Conservation (phyloP, 1,140 invertebrate species). For the Trachymyrmex septentrionalis region DNA sequence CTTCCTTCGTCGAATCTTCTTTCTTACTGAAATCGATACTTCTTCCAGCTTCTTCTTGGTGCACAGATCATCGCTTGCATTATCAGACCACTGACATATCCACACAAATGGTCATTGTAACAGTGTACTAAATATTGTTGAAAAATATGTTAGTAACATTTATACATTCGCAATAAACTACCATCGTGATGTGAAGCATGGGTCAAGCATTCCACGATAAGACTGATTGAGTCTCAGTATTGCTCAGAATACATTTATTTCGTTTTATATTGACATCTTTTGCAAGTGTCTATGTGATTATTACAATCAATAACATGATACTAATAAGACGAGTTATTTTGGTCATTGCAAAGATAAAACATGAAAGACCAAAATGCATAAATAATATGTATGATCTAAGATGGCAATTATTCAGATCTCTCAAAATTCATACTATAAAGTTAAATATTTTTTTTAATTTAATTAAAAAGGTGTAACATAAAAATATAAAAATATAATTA, state of each 20-base stretch:
- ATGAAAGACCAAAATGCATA: neutral
- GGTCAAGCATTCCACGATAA: slow-evolving; percentile 70
- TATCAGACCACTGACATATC: slow-evolving; percentile 60
- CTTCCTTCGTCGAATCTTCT: slow-evolving; percentile 25
- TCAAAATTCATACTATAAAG: neutral
- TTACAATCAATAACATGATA: neutral
- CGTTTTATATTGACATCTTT: slow-evolving; percentile 7
- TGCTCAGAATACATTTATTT: slow-evolving; percentile 42
- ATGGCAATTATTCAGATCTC: neutral
- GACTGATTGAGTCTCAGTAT: slow-evolving; percentile 19
- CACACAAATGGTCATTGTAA: slow-evolving; percentile 1
- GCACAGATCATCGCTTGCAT: slow-evolving; percentile 66
- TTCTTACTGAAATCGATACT: slow-evolving; percentile 46
- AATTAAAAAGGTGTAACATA: neutral
- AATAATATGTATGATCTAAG: neutral
- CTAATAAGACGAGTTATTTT: neutral
- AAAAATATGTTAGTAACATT: slow-evolving; percentile 57
- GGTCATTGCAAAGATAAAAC: neutral
- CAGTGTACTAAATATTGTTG: slow-evolving; percentile 42
- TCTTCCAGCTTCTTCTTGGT: slow-evolving; percentile 47
- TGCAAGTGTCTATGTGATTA: neutral
- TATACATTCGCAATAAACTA: slow-evolving; percentile 22
- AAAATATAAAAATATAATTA: no score
- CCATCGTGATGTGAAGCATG: neutral
- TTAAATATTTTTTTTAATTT: neutral